A percentile compares a stretch with the other conserved stretches of the same genome.
These are phyloP conservation scores for Ferdinandea cuprea DNA, from an alignment of 2,888 invertebrate species.

Conservation along the genomic window DNA sequence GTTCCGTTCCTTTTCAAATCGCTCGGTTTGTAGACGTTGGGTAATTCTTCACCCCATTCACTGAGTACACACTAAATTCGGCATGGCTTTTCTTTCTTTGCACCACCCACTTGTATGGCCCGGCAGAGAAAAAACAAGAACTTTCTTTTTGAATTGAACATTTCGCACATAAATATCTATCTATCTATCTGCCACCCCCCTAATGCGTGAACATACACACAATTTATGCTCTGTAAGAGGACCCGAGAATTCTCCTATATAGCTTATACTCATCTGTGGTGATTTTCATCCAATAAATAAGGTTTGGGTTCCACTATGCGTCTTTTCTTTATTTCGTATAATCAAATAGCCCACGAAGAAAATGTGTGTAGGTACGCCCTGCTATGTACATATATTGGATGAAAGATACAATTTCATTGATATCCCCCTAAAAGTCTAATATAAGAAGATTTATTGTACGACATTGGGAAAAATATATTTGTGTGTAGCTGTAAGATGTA, in stretches of 20 bases:
- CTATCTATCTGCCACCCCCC: conserved; percentile 48
- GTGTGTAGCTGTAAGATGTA: not conserved
- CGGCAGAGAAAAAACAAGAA: conserved; percentile 34
- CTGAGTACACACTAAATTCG: conserved; percentile 3
- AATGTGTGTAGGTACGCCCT: not conserved
- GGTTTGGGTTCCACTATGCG: conserved; percentile 39
- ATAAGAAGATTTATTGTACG: conserved; percentile 81
- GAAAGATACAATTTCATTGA: conserved; percentile 83
- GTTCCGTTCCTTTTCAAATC: conserved; percentile 67
- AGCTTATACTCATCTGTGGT: conserved; percentile 22
- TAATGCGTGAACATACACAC: conserved; percentile 31
- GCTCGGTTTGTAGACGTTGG: conserved; percentile 45
- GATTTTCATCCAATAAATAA: conserved; percentile 60
- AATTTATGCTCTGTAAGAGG: conserved; percentile 41
- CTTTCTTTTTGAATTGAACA: conserved; percentile 59
- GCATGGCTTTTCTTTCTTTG: not conserved
- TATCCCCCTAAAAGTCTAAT: conserved; percentile 83
- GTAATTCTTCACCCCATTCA: conserved; percentile 66
- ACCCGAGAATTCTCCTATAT: conserved; percentile 29
- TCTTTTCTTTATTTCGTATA: conserved; percentile 51
- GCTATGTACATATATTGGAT: conserved; percentile 30
- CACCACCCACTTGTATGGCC: conserved; percentile 13
- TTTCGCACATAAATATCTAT: conserved; percentile 72
- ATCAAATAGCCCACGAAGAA: conserved; percentile 36
- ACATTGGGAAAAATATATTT: conserved; percentile 22